phyloP scores from a whole-genome alignment of 2,888 invertebrate genomes.

The Chrysina gloriosa region DNA sequence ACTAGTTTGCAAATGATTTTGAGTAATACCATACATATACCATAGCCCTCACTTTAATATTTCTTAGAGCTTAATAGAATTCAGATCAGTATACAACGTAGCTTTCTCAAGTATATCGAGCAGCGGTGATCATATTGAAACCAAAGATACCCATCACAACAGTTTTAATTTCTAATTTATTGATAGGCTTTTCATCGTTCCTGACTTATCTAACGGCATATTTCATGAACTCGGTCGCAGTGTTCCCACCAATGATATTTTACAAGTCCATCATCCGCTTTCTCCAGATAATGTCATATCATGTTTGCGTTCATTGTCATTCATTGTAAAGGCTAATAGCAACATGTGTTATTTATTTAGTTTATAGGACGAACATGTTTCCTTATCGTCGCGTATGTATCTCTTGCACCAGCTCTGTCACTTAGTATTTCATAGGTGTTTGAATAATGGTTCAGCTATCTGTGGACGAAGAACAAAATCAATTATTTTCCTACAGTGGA shows the following conservation, averaged over 20 bases:
- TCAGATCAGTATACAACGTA: background rate
- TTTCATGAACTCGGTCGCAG: background rate
- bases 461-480: conserved; percentile 29
- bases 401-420: conserved; percentile 34
- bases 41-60: no score
- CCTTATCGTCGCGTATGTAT: conserved; percentile 26
- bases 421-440: conserved; percentile 36
- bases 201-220: conserved; percentile 6
- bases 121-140: background rate
- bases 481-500: conserved; percentile 29
- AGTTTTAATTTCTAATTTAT: conserved; percentile 34
- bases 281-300: conserved; percentile 41
- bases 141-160: conserved; percentile 15
- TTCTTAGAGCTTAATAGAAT: no score
- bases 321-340: conserved; percentile 37
- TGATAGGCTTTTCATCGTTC: conserved; percentile 31
- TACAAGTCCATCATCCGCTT: conserved; percentile 38
- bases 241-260: conserved; percentile 15
- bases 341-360: conserved; percentile 41
- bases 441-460: conserved; percentile 23
- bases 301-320: conserved; percentile 36
- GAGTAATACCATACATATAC: no score
- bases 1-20: no score
- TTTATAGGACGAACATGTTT: conserved; percentile 36
- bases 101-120: background rate